Conservation (phyloP, 92 coral and sea anemone species). For the Palythoa grandis region DNA sequence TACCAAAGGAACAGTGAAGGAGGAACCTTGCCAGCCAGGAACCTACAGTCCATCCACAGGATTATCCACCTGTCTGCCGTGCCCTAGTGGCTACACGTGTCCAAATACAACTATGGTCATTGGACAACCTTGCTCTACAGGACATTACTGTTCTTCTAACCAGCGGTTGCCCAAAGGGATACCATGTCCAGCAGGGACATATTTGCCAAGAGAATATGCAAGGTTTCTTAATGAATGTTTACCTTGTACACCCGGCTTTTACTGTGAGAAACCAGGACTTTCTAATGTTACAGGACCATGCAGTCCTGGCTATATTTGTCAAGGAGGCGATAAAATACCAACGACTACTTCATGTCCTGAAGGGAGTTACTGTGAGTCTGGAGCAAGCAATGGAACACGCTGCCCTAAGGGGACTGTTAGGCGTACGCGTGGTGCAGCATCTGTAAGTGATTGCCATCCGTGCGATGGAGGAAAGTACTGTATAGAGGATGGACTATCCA, state of each 20-base stretch:
- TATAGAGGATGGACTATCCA: conserved; percentile 69
- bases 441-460: conserved; percentile 74
- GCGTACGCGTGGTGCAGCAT: conserved; percentile 71
- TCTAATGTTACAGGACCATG: conserved; percentile 76
- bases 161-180: conserved; percentile 59
- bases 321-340: conserved; percentile 75
- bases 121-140: conserved; percentile 77
- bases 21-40: conserved; percentile 79
- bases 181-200: conserved; percentile 89
- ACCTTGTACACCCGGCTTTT: conserved; percentile 74
- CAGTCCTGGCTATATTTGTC: conserved; percentile 73
- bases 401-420: conserved; percentile 94
- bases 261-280: conserved; percentile 75
- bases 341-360: conserved; percentile 76
- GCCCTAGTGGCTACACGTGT: conserved; percentile 83
- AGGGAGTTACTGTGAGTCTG: conserved; percentile 76
- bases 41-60: conserved; percentile 68
- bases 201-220: conserved; percentile 61
- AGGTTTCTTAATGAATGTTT: conserved; percentile 81
- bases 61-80: conserved; percentile 65
- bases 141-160: conserved; percentile 86
- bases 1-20: conserved; percentile 70
- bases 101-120: conserved; percentile 78
- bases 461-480: conserved; percentile 90
- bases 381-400: conserved; percentile 80